These are phyloP conservation scores for Ramazzottius varieornatus DNA, from an alignment of 2,888 invertebrate species.

Conservation along the genomic window DNA sequence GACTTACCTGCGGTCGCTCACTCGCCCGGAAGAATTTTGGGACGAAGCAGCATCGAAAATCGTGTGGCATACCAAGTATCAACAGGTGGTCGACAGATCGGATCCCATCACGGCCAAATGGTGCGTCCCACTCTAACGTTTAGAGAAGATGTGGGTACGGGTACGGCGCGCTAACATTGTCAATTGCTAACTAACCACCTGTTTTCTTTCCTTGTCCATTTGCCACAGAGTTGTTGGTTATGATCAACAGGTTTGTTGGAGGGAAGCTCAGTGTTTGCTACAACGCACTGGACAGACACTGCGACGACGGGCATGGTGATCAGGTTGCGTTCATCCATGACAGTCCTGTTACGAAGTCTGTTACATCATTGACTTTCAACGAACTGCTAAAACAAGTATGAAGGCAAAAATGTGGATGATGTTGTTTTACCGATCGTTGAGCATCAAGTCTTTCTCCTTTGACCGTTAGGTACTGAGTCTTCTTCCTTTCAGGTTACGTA, in stretches of 20 bases:
- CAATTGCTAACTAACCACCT: neutral
- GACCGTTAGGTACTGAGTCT: neutral
- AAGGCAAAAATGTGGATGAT: neutral
- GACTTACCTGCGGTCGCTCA: constrained; percentile 10
- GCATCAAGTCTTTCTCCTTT: neutral
- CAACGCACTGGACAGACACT: constrained; percentile 72
- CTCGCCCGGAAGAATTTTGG: constrained; percentile 53
- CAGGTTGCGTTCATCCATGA: constrained; percentile 63
- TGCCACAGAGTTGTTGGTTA: neutral
- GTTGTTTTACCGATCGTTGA: neutral
- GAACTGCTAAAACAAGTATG: constrained; percentile 49
- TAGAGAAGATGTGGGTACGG: neutral
- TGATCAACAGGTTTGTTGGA: constrained; percentile 43
- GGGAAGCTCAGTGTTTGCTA: constrained; percentile 75
- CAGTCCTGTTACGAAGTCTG: constrained; percentile 53
- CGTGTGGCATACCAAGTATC: constrained; percentile 60
- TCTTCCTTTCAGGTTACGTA: constrained; percentile 42
- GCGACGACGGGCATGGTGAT: constrained; percentile 45
- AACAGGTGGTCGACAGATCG: constrained; percentile 50
- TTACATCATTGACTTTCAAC: constrained; percentile 47
- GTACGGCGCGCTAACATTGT: neutral
- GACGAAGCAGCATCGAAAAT: constrained; percentile 43
- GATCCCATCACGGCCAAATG: constrained; percentile 67
- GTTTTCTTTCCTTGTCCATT: neutral
- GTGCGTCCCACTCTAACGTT: constrained; percentile 28